Conservation (phyloP, 2,797 vertebrate genomes). For the Urocyon cinereoargenteus region DNA sequence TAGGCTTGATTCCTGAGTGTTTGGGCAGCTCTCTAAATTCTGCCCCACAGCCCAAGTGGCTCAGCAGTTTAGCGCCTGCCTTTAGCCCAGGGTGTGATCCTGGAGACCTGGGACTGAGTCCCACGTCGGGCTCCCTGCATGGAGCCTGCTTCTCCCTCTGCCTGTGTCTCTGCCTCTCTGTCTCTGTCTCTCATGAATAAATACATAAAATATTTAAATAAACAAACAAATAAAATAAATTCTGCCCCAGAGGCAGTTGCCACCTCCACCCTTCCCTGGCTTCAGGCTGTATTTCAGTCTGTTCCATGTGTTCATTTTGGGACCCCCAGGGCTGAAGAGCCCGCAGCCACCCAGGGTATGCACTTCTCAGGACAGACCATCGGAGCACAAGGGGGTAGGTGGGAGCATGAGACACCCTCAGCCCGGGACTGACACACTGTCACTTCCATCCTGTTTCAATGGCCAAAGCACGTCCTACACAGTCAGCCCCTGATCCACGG, state of each 20-base stretch:
- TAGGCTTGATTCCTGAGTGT: neutral
- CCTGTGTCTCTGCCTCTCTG: too few relatives aligned
- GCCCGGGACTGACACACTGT: neutral
- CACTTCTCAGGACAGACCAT: neutral
- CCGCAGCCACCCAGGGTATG: neutral
- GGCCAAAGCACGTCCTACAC: neutral
- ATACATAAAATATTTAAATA: too few relatives aligned
- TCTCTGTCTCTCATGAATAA: too few relatives aligned
- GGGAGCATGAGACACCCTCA: rapidly evolving
- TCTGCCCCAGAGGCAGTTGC: too few relatives aligned
- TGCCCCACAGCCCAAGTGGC: too few relatives aligned
- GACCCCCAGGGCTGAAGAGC: neutral
- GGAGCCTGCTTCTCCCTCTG: too few relatives aligned
- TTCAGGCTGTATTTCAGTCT: neutral
- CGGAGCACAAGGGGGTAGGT: neutral
- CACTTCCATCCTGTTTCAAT: neutral
- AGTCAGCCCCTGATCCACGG: neutral
- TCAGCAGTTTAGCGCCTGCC: too few relatives aligned
- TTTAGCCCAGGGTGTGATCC: too few relatives aligned
- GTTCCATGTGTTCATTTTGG: neutral
- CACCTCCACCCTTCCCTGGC: neutral
- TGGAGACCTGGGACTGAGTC: too few relatives aligned
- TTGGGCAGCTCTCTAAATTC: neutral
- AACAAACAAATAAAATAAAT: too few relatives aligned
- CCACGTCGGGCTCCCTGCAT: too few relatives aligned